A percentile compares a stretch with the other conserved stretches of the same genome.
phyloP scores from a whole-genome alignment of 2,113 vertebrate genomes.

The Cricetomys ansorgei region DNA sequence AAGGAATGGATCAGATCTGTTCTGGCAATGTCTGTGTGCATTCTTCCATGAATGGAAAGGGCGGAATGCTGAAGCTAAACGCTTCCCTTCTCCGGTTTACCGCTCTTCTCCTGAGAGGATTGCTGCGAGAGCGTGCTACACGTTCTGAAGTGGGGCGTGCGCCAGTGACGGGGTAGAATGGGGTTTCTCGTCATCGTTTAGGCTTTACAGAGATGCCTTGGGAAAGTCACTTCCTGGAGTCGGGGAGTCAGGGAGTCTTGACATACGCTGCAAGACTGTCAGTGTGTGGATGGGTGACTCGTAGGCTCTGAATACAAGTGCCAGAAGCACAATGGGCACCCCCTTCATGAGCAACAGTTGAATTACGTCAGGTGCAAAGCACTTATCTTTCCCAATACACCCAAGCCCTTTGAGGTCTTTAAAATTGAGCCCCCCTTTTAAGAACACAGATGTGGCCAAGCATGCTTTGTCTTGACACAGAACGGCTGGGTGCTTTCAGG shows the following conservation, averaged over 20 bases:
- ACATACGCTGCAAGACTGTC: rapidly evolving
- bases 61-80: neutral
- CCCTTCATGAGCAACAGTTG: conserved; percentile 39
- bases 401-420: neutral
- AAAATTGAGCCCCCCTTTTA: neutral
- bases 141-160: neutral
- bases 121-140: neutral
- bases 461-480: neutral
- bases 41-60: neutral
- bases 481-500: neutral
- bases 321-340: conserved; percentile 12
- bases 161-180: neutral
- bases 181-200: neutral
- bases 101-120: neutral
- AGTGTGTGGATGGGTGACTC: rapidly evolving
- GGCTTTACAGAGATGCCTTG: neutral
- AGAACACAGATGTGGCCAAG: neutral
- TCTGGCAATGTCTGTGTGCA: rapidly evolving
- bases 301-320: neutral
- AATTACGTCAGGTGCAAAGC: neutral
- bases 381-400: conserved; percentile 34
- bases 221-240: neutral
- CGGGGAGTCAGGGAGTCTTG: neutral
- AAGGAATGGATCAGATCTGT: conserved; percentile 53
- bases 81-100: rapidly evolving